These are phyloP conservation scores for Gambusia yucatana DNA, from an alignment of 2,797 vertebrate genomes.

Conservation along the genomic window DNA sequence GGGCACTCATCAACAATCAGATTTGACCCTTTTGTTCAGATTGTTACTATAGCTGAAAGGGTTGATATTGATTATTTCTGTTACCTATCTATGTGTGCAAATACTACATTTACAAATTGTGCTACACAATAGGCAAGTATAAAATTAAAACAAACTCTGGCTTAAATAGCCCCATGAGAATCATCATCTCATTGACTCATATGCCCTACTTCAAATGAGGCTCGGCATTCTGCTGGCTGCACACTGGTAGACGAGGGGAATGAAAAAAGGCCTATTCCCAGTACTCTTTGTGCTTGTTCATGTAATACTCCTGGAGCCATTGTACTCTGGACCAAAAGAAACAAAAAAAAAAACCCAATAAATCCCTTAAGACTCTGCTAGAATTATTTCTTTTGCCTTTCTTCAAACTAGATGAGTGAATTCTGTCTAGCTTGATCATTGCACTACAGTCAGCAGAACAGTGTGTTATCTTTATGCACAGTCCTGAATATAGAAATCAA, in stretches of 20 bases:
- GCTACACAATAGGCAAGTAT: conserved; percentile 20
- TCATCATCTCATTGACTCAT: conserved; percentile 27
- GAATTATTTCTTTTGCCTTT: not conserved
- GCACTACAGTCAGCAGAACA: not conserved
- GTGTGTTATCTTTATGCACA: conserved; percentile 32
- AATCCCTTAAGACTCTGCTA: not conserved
- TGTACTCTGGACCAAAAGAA: conserved; percentile 14
- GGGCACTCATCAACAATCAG: not conserved
- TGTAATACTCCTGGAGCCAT: conserved; percentile 48
- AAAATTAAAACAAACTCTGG: conserved; percentile 26
- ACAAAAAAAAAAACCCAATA: not conserved
- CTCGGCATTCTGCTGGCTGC: conserved; percentile 26
- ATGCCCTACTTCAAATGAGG: conserved; percentile 33
- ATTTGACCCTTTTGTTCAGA: not conserved
- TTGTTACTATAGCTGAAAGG: not conserved
- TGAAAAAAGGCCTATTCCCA: conserved; percentile 50
- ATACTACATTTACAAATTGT: not conserved
- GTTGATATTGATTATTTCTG: not conserved
- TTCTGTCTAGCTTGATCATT: not conserved
- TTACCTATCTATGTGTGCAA: conserved; percentile 1
- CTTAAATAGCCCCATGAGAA: conserved; percentile 26
- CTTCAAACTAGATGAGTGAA: not conserved
- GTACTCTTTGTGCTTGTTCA: conserved; percentile 33
- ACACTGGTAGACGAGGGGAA: conserved; percentile 33
- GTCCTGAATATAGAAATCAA: conserved; percentile 29